Evolutionary conservation across 1,140 invertebrate species (phyloP).

Genomic region (Pinna nobilis): DNA sequence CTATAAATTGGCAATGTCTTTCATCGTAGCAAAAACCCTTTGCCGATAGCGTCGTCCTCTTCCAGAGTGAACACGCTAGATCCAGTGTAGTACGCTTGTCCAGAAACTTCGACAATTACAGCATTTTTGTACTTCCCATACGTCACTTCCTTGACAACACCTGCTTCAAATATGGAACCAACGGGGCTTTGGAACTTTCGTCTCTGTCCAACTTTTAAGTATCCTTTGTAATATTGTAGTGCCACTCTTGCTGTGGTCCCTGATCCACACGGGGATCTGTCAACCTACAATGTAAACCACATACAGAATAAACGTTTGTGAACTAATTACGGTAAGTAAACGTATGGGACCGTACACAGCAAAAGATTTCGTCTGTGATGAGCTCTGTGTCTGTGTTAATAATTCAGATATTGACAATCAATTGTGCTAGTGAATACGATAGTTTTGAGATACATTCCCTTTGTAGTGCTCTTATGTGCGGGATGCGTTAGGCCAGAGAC

Average conservation of each 20-base stretch:
- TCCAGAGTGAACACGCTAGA: constrained; percentile 58
- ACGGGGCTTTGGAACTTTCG: constrained; percentile 60
- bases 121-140: constrained; percentile 45
- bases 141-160: constrained; percentile 42
- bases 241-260: constrained; percentile 69
- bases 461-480: too few species aligned
- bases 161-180: constrained; percentile 54
- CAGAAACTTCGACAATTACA: constrained; percentile 67
- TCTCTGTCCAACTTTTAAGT: constrained; percentile 55
- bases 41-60: constrained; percentile 59
- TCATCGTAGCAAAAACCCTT: constrained; percentile 54
- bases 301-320: too few species aligned
- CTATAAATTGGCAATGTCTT: background rate
- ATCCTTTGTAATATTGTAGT: constrained; percentile 59
- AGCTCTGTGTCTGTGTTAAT: too few species aligned
- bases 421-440: too few species aligned
- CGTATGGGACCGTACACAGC: too few species aligned
- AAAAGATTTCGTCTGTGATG: too few species aligned
- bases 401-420: too few species aligned
- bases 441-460: too few species aligned
- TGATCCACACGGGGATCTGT: constrained; percentile 70
- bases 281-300: too few species aligned
- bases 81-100: constrained; percentile 67
- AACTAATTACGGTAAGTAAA: too few species aligned
- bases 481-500: too few species aligned